Base-by-base conservation (phyloP, 2,888 invertebrate species). In the Holacanthella duospinosa region DNA sequence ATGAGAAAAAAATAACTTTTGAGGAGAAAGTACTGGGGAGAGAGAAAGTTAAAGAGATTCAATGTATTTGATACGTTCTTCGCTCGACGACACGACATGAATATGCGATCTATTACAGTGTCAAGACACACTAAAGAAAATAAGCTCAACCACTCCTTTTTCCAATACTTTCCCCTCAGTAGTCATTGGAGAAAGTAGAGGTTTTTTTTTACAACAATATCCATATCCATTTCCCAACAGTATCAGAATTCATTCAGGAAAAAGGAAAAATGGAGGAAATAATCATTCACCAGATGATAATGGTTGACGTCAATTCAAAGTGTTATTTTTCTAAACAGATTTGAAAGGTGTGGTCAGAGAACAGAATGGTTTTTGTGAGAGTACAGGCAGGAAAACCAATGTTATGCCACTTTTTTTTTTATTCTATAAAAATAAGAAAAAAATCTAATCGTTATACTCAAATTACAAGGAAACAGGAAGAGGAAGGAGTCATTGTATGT, bases 1-100 rank as follows among this genome's bases (percentile, higher is more conserved):
- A 69, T 69, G 69, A 66, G 67, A 64, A 67, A 67, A 55, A 57
- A 57, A 57, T 29, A 16, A 19, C 12, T 57, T 64, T 64, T 63
- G 28, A 48, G 48, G 48, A n/a, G 21, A 48, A 21, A 48, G 19
- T 21, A 48, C n/a, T n/a, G n/a, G n/a, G 36, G 36, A 21, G 48
- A 4, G 6, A 4, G 48, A 48, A 21, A 48, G 6, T n/a, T 21
- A 21, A n/a, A 48, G 48, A 48, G 4, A 48, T 48, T 48, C 48
- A 48, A 48, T 48, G 48, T 9, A n/a, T 4, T 48, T 9, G 48
- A 48, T 48, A 21, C 16, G 6, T 48, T 48, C 48, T 21, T 48
- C 4, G 21, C 4, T 48, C 12, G 12, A 9, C 4, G 28, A n/a
- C 27, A 55, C 26, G 55, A 21, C 57, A 57, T 57, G 57, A 27